A percentile compares a stretch with the other conserved stretches of the same genome.
These are phyloP conservation scores for Stichopus horrens DNA, from an alignment of 53 echinoderm and acorn worm species.

Conservation along the genomic window DNA sequence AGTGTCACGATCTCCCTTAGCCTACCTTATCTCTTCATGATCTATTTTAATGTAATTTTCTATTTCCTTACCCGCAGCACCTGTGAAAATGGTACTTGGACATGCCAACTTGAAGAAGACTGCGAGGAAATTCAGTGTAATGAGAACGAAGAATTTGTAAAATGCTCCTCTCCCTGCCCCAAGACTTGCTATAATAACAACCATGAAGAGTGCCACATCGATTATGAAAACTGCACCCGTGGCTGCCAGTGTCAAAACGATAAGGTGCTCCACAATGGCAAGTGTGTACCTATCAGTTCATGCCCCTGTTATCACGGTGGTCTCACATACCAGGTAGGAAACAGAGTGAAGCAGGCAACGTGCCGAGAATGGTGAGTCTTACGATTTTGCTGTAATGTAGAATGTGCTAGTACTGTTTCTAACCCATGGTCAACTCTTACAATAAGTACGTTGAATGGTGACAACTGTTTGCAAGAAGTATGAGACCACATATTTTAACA, in stretches of 20 bases:
- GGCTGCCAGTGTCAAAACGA: constrained; percentile 59
- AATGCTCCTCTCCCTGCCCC: constrained; percentile 51
- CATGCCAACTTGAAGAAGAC: constrained; percentile 56
- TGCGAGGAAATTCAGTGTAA: constrained; percentile 60
- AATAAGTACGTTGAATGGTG: too few species aligned
- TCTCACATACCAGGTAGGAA: constrained; percentile 54
- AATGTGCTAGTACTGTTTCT: too few species aligned
- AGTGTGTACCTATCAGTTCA: constrained; percentile 56
- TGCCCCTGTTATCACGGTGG: constrained; percentile 80
- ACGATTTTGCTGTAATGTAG: background rate
- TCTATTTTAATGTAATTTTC: too few species aligned
- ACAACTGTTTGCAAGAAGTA: background rate
- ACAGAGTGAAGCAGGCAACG: constrained; percentile 47
- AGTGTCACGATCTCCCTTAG: too few species aligned
- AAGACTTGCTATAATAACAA: constrained; percentile 71
- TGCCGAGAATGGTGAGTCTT: constrained; percentile 24
- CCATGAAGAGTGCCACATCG: constrained; percentile 45
- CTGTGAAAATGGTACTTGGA: constrained; percentile 62
- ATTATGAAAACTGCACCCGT: constrained; percentile 47
- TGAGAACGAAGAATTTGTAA: constrained; percentile 51
- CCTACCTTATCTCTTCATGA: too few species aligned
- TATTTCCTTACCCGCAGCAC: constrained; percentile 8
- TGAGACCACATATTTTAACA: too few species aligned
- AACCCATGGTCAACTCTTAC: too few species aligned
- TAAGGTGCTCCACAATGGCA: constrained; percentile 57